Base-by-base conservation (phyloP, 1,140 invertebrate species). In the Drosophila asahinai region DNA sequence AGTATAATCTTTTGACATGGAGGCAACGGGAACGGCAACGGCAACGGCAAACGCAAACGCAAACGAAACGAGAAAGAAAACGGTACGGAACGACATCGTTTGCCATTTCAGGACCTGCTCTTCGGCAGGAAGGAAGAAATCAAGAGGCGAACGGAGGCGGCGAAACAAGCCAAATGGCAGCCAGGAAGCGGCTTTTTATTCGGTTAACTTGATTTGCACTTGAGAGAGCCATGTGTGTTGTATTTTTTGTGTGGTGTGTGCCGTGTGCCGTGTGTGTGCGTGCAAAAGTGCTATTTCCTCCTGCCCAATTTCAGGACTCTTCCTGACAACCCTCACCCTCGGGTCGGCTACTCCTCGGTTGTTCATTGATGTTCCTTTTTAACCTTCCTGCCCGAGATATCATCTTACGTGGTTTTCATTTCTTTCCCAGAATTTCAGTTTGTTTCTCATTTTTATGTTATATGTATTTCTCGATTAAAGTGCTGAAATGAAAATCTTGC, bases 131-230 rank as follows among this genome's bases (percentile, higher is more conserved):
- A 89, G 84, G 84, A 89, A 90, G 86, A 89, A 89, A 89, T 89
- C 84, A 89, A 84, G 81, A 57, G 75, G 84, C 72, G 64, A 57
- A 60, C 45, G 62, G 58, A 67, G 77, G 63, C 62, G 65, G 63
- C 71, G 71, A 75, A 77, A 77, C 74, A 77, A 77, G 73, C 83
- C 83, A 83, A 86, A 82, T 86, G 77, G 82, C 76, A 43, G 54
- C 49, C 63, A 77, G 60, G 54, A 65, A 64, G 78, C 74, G 57
- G 77, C 65, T 71, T 78, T 80, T 73, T 77, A 54, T 78, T 57
- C 40, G 62, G 75, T 77, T 89, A 89, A 89, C 84, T 89, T 89
- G 84, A 89, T 89, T 89, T 89, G 81, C 86, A 90, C 72, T 80
- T 70, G 48, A 60, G 55, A 48, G 55, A 17, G 54, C 33, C 62